Conservation (phyloP, 2,888 invertebrate species). For the Parapristionchus giblindavisi region DNA sequence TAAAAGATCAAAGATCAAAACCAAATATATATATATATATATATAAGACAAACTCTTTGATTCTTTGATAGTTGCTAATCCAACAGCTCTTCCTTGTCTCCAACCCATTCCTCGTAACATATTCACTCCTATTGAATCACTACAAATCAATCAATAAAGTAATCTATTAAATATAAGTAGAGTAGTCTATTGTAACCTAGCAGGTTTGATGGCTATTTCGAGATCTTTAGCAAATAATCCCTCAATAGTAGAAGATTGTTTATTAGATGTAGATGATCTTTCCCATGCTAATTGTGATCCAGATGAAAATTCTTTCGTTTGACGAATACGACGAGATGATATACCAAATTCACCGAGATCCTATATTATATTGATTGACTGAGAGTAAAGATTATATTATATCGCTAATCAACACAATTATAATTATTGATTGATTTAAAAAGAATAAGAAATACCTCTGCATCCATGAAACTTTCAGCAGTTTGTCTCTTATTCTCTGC, state of each 20-base stretch:
- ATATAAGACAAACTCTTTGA: conserved; percentile 7
- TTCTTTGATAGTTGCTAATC: conserved; percentile 69
- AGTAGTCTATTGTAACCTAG: not conserved
- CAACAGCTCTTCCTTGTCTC: conserved; percentile 87
- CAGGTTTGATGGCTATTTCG: conserved; percentile 2
- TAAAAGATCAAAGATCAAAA: not conserved
- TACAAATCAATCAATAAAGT: conserved; percentile 70
- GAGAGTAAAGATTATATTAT: not conserved
- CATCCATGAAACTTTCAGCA: conserved; percentile 97
- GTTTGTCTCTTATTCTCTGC: conserved; percentile 75
- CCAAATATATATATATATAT: not conserved
- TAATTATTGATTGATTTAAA: not conserved
- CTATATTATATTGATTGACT: conserved; percentile 67
- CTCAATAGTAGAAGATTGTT: not conserved
- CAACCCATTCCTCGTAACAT: conserved; percentile 91
- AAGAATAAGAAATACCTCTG: conserved; percentile 77
- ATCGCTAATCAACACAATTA: not conserved
- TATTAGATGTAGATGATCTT: not conserved
- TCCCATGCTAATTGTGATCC: conserved; percentile 31
- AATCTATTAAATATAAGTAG: not conserved
- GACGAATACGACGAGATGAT: conserved; percentile 85
- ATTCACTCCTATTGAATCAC: conserved; percentile 86
- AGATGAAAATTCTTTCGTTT: conserved; percentile 80
- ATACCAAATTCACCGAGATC: conserved; percentile 94
- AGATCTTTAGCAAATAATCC: conserved; percentile 33